These are phyloP conservation scores for Xestia ashworthii DNA, from an alignment of 2,888 invertebrate genomes.

Conservation along the genomic window DNA sequence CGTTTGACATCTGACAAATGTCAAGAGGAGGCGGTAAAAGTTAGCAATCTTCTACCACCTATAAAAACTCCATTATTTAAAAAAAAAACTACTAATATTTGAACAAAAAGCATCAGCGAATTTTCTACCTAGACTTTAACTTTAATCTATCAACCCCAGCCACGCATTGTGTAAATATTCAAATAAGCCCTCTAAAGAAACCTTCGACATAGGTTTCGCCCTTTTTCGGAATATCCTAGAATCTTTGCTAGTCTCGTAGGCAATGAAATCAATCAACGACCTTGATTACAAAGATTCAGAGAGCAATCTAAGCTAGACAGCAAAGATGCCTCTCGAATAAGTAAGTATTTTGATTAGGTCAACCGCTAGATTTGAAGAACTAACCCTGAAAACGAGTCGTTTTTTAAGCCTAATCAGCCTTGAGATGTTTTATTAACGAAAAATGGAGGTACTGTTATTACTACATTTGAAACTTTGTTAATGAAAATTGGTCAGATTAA, in stretches of 20 bases:
- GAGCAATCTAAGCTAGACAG: background rate
- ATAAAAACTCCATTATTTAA: background rate
- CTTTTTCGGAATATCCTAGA: background rate
- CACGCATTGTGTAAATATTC: conserved; percentile 5
- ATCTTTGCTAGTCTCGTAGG: background rate
- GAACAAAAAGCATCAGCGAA: background rate
- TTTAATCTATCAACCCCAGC: background rate
- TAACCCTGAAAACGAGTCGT: background rate
- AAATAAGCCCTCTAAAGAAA: conserved; percentile 9
- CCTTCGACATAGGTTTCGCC: conserved; percentile 2
- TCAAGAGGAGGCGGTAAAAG: no score
- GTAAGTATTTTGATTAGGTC: background rate
- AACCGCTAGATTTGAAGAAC: background rate
- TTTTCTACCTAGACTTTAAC: background rate
- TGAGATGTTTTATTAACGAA: background rate
- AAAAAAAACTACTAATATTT: background rate
- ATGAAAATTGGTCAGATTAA: background rate
- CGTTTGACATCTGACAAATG: no score
- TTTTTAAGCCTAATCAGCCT: background rate
- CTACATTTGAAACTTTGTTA: background rate
- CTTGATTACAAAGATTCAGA: background rate
- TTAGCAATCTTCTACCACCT: no score
- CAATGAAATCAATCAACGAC: conserved; percentile 6
- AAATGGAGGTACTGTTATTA: background rate
- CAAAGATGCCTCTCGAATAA: background rate